phyloP scores from a whole-genome alignment of 1,140 invertebrate species.

The Archegozetes longisetosus region DNA sequence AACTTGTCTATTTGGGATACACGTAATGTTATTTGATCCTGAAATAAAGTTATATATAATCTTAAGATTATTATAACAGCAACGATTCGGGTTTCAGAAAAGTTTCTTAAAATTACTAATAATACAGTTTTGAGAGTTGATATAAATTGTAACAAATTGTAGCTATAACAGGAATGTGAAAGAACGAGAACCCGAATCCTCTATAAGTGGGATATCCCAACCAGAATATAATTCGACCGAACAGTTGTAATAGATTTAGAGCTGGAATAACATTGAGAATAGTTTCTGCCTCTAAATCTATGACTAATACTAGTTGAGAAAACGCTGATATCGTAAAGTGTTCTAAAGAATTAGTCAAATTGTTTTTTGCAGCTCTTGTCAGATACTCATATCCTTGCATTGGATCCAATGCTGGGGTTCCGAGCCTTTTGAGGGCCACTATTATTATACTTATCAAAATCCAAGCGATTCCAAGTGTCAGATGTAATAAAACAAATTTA shows the following conservation, averaged over 20 bases:
- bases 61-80: too few relatives aligned
- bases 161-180: neutral
- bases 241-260: neutral
- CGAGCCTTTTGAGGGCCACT: neutral
- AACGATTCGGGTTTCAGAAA: too few relatives aligned
- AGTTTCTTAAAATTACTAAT: too few relatives aligned
- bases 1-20: too few relatives aligned
- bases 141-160: neutral
- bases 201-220: constrained; percentile 4
- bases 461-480: neutral
- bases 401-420: constrained; percentile 3
- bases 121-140: neutral
- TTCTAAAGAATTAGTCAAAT: constrained; percentile 2
- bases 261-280: neutral
- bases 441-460: neutral
- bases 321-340: neutral
- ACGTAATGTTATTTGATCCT: too few relatives aligned
- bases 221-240: neutral
- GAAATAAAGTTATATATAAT: too few relatives aligned
- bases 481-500: neutral
- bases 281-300: neutral
- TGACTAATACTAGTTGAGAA: neutral
- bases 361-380: neutral
- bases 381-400: neutral
- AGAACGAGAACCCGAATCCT: neutral